Evolutionary conservation across 2,797 vertebrate species (phyloP), one percentile per base, ranked within the genome.

Genomic region (Peromyscus attwateri): DNA sequence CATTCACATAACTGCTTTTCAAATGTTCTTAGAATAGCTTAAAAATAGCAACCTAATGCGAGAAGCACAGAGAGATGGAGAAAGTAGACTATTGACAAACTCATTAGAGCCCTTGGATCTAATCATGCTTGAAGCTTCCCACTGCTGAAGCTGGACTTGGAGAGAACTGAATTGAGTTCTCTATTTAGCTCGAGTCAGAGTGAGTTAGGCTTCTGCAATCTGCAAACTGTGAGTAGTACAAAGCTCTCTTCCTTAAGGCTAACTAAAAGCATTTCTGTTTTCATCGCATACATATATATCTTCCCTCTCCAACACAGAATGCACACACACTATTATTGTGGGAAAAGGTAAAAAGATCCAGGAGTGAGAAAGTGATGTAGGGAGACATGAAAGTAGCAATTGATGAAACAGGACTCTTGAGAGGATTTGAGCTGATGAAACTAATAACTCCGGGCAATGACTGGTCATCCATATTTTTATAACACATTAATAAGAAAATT

Each of bases 181-280:
- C 52, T 37, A 55, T 92, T 81, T 88, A 77, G 3, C 49, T 82
- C n/a, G 2, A 84, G 68, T 93, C 57, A 80, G 68, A 62, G 37
- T 73, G 70, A 87, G 12, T 88, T 62, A 71, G 43, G 37, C 70
- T 92, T 95, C 62, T 87, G 34, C 82, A 87, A 79, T 49, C 29
- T 94, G 40, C 21, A 81, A 81, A 92, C 49, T 81, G 7, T 49
- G 27, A 95, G 7, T 40, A 66, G 80, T 62, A 55, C 7, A 88
- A 75, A 55, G 7, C 13, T 88, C 66, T 46, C 64, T 91, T 94
- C 43, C 76, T 6, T 29, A 79, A 55, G 85, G 3, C 4, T 6
- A 88, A 43, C 70, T 60, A n/a, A 13, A 96, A 90, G 7, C 8
- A 57, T 93, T 95, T 96, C 27, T 92, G 10, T 40, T 96, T 96